A percentile compares a stretch with the other conserved stretches of the same genome.
These are phyloP conservation scores for Andrena minutula DNA, from an alignment of 2,888 invertebrate genomes.

Conservation along the genomic window DNA sequence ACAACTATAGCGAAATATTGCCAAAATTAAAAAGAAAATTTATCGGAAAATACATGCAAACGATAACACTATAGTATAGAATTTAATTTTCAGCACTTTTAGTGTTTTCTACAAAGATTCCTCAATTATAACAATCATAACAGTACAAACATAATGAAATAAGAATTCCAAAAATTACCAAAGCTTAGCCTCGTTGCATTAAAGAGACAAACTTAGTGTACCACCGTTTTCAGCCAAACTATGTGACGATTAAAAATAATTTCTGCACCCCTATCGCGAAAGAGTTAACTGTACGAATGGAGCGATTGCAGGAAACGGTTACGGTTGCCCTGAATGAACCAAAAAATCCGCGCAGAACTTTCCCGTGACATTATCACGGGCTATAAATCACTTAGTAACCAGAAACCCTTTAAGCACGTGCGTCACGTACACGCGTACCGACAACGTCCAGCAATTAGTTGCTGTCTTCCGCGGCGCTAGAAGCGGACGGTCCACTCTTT, in stretches of 20 bases:
- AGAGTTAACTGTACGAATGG: slow-evolving; percentile 1
- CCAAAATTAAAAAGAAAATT: no score
- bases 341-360: slow-evolving; percentile 31
- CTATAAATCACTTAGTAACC: slow-evolving; percentile 58
- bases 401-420: slow-evolving; percentile 60
- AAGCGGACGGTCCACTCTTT: slow-evolving; percentile 26
- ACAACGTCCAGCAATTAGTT: slow-evolving; percentile 64
- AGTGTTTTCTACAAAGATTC: no score
- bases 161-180: no score
- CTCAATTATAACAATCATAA: no score
- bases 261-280: slow-evolving; percentile 4
- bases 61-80: no score
- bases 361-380: slow-evolving; percentile 39
- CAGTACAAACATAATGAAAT: no score
- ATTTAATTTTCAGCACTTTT: no score
- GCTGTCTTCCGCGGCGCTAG: slow-evolving; percentile 45
- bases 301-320: slow-evolving; percentile 22
- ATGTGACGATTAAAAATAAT: neutral
- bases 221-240: no score
- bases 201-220: no score
- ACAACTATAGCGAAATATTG: no score
- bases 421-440: slow-evolving; percentile 53
- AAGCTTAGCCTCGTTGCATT: no score
- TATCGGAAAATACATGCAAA: no score
- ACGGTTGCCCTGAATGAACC: slow-evolving; percentile 15